phyloP scores from a whole-genome alignment of 2,113 vertebrate species.

The Anolis carolinensis region DNA sequence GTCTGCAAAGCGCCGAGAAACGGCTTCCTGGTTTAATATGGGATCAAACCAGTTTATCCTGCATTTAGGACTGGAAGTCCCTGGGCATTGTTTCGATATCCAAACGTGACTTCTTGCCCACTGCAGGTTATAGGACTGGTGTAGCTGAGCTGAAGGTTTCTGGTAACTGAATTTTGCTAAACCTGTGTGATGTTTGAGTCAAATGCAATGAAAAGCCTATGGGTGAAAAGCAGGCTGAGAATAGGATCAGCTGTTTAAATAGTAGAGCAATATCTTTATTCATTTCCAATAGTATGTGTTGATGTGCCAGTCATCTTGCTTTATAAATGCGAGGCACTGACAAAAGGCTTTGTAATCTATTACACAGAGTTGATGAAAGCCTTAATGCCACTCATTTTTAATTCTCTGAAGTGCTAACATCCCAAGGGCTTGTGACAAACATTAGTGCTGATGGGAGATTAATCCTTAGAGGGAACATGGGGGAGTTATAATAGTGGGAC shows the following conservation, averaged over 20 bases:
- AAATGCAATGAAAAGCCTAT: not conserved
- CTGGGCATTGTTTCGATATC: not conserved
- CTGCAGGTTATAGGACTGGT: too few species aligned
- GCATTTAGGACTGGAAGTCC: not conserved
- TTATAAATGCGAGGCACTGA: not conserved
- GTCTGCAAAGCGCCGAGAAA: too few species aligned
- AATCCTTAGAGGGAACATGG: not conserved
- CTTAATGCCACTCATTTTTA: not conserved
- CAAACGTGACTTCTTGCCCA: too few species aligned
- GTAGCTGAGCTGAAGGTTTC: not conserved
- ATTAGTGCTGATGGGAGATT: not conserved
- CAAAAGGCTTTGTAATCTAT: not conserved
- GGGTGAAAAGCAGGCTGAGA: not conserved
- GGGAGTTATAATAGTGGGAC: not conserved
- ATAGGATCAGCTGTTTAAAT: constrained; percentile 15
- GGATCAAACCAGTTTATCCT: too few species aligned
- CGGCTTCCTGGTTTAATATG: not conserved
- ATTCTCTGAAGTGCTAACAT: not conserved
- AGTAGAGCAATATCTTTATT: fast-evolving
- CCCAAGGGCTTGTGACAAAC: not conserved
- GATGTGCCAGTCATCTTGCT: constrained; percentile 3
- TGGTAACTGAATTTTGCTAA: not conserved
- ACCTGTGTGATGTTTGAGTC: not conserved
- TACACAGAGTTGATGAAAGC: not conserved
- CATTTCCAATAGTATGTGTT: not conserved